Conservation (phyloP, 2,888 invertebrate genomes). For the Drosophila pseudotalamancana region DNA sequence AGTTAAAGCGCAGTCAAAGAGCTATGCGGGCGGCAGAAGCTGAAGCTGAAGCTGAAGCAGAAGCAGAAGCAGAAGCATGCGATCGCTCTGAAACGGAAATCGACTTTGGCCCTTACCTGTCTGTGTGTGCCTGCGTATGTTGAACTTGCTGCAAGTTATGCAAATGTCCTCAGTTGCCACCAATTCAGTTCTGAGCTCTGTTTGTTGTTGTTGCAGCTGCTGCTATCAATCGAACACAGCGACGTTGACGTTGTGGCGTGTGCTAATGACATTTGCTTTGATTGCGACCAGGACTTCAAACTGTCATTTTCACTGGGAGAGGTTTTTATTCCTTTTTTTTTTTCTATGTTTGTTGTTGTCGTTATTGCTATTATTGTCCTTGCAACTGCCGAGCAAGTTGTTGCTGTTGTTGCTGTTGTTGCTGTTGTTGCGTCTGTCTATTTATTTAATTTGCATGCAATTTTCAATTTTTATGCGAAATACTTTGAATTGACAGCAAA, state of each 20-base stretch:
- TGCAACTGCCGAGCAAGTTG: conserved; percentile 10
- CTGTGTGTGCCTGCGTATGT: conserved; percentile 33
- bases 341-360: neutral
- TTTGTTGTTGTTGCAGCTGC: conserved; percentile 9
- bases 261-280: conserved; percentile 78
- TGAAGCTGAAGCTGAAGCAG: too few species aligned
- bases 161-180: conserved; percentile 57
- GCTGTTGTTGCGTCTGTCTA: conserved; percentile 50
- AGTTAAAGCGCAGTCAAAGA: neutral
- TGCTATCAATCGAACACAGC: conserved; percentile 55
- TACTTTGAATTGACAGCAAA: conserved; percentile 73
- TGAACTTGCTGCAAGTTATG: conserved; percentile 73
- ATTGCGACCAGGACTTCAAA: conserved; percentile 67
- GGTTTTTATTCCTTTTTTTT: conserved; percentile 5
- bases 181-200: conserved; percentile 26
- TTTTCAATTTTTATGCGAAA: conserved; percentile 77
- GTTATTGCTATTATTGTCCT: conserved; percentile 7
- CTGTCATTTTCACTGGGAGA: conserved; percentile 65
- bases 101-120: conserved; percentile 77
- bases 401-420: neutral
- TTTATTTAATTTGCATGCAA: conserved; percentile 81
- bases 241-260: conserved; percentile 48
- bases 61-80: too few species aligned
- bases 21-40: conserved; percentile 4
- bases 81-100: conserved; percentile 63